Base-by-base conservation (phyloP, 2,113 vertebrate genomes). In the Nycticorax nycticorax region DNA sequence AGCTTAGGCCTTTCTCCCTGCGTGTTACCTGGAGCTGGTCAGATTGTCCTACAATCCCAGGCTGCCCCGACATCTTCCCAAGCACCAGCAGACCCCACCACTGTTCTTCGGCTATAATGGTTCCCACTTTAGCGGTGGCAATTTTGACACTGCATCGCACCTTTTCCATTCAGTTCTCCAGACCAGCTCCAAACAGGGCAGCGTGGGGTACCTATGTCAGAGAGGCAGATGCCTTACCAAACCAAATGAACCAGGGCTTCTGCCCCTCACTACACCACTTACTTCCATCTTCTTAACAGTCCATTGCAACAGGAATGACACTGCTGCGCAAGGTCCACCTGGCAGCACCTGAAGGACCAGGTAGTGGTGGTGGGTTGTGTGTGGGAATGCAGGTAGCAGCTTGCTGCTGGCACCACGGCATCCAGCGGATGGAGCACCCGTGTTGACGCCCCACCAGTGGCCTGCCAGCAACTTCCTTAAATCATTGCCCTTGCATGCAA, bases 31-130 rank as follows among this genome's bases (percentile, higher is more conserved):
- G 17, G 19, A 68, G 60, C 59, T 28, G 30, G 15, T n/a, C 19
- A 55, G 47, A 23, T 18, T 85, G 21, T 52, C 16, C 68, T 81
- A 59, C 43, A 88, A 32, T 48, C 14, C 35, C 67, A 43, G 2
- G 2, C 41, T 84, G 50, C 18, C 55, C 12, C 8, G 4, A 22
- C 1, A 0, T 41, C 55, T 86, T 68, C 63, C 33, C 24, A 68
- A 5, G 57, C 24, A 75, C 39, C 39, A 91, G 41, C 66, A 88
- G 75, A 57, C 8, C 32, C n/a, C 67, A 32, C 6, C 28, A 45
- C 27, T 1, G 0, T 24, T 71, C 53, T 76, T 67, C 0, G 1
- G 27, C 21, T 66, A 5, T 5, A 47, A 13, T 1, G 0, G 15
- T 48, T 76, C 50, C 26, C 23, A 30, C 45, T 37, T 59, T 33